Base-by-base conservation (phyloP, 1,140 invertebrate genomes). In the Cydia fagiglandana region DNA sequence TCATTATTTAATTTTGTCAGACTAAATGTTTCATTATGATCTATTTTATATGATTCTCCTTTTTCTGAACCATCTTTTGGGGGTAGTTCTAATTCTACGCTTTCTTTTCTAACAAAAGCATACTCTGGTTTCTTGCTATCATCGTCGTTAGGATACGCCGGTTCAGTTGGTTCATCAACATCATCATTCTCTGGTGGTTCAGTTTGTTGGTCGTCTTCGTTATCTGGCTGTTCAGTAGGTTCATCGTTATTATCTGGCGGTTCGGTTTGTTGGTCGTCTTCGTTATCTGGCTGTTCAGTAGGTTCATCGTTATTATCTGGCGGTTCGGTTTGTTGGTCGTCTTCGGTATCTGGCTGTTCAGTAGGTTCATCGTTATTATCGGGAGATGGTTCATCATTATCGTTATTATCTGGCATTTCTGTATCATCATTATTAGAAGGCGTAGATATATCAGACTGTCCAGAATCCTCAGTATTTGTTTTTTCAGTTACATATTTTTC, bases 71-170 rank as follows among this genome's bases (percentile, higher is more conserved):
- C 66, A 38, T 70, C 66, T 20, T 70, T 70, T 17, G 66, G 15
- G 7, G 66, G 66, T 17, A 70, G n/a, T 38, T 70, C 66, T 24
- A 70, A 41, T 70, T 70, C 66, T 9, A 70, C 34, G 17, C 66
- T 70, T 15, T 70, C 66, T 38, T 70, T 70, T 20, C 34, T 70
- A 17, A 17, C 15, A 45, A 70, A 70, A 2, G 64, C 30, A 66
- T 66, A 66, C 38, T 70, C 66, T 3, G 66, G 30, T 38, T 41
- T 34, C 15, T 70, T 68, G 15, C 10, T 24, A n/a, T 24, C 53
- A 4, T n/a, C n/a, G n/a, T 56, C 53, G 7, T 7, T 47, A 56
- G 53, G 53, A 56, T n/a, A 15, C 15, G 47, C 3, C 15, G 3
- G 47, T 50, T 50, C n/a, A n/a, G 4, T n/a, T n/a, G n/a, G n/a